These are phyloP conservation scores for Furnarius figulus DNA, from an alignment of 2,113 vertebrate genomes.

Conservation along the genomic window DNA sequence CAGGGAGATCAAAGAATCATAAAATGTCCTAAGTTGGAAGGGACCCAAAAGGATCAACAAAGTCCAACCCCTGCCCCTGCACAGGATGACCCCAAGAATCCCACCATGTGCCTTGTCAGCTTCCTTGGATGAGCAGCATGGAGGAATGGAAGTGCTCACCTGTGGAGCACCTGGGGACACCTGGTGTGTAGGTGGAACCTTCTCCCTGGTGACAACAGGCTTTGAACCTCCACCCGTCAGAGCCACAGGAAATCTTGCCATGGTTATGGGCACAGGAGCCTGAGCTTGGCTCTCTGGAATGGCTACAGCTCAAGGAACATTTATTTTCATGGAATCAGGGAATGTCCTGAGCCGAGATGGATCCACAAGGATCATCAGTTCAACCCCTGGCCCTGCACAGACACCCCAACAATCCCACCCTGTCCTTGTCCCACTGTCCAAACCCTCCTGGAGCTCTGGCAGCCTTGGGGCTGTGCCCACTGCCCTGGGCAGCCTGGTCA, in stretches of 20 bases:
- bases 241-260: neutral
- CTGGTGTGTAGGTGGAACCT: neutral
- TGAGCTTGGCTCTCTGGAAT: neutral
- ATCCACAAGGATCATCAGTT: neutral
- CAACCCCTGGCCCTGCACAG: neutral
- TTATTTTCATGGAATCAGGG: neutral
- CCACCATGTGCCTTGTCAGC: neutral
- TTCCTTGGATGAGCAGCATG: neutral
- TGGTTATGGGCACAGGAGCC: neutral
- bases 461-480: neutral
- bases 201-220: neutral
- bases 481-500: fast-evolving
- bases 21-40: fast-evolving
- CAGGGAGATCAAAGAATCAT: fast-evolving
- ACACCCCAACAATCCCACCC: neutral
- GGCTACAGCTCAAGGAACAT: neutral
- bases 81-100: neutral
- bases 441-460: neutral
- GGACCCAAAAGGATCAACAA: fast-evolving
- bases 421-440: fast-evolving
- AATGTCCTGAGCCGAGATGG: neutral
- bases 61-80: neutral
- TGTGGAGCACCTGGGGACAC: fast-evolving
- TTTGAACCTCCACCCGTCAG: neutral
- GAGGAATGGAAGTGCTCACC: neutral